Evolutionary conservation across 2,113 vertebrate genomes (phyloP).

Genomic region (Aptenodytes patagonicus): DNA sequence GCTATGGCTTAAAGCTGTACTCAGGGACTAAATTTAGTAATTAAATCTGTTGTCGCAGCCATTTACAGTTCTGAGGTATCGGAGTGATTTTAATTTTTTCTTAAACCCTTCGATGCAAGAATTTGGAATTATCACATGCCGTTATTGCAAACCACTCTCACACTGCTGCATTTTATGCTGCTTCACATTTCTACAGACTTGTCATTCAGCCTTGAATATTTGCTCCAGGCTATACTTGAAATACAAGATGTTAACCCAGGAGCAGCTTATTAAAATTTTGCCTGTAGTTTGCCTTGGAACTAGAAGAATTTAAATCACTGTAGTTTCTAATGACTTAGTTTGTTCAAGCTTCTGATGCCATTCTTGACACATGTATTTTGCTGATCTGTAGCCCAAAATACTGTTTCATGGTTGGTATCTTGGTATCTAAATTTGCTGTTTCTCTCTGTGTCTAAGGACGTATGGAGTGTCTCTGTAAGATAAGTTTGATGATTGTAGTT

Average conservation of each 20-base stretch:
- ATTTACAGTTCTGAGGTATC: background rate
- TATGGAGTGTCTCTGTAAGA: background rate
- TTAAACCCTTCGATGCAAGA: background rate
- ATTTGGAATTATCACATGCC: background rate
- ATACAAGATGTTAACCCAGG: constrained; percentile 25
- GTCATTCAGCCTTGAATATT: background rate
- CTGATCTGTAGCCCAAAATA: background rate
- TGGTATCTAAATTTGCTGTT: background rate
- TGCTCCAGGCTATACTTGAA: background rate
- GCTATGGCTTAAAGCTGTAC: background rate
- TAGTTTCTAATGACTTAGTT: background rate
- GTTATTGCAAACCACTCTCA: background rate
- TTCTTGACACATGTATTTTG: background rate
- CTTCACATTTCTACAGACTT: background rate
- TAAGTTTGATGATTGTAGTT: background rate
- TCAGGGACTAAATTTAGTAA: background rate
- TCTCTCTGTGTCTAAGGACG: background rate
- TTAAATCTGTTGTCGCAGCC: background rate
- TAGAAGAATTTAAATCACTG: background rate
- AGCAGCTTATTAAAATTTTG: constrained; percentile 6
- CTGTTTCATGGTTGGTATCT: background rate
- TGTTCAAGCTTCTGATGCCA: background rate
- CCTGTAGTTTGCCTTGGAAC: background rate
- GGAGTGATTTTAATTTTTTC: background rate
- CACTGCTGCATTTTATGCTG: background rate